A percentile compares a stretch with the other conserved stretches of the same genome.
These are phyloP conservation scores for Percopsis omiscomaycus DNA, from an alignment of 2,797 vertebrate genomes.

Conservation along the genomic window DNA sequence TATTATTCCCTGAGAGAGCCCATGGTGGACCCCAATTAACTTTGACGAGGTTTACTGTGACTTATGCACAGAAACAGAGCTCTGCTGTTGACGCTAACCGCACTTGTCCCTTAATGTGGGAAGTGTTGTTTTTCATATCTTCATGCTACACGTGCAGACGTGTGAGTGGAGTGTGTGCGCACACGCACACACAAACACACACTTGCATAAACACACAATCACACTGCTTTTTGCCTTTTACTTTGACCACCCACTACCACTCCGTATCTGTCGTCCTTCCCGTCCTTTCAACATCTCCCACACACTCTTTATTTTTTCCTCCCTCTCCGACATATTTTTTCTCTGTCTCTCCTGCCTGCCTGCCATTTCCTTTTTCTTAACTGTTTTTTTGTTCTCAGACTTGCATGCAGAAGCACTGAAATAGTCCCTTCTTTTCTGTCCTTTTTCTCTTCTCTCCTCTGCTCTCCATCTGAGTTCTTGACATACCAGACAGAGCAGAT, in stretches of 20 bases:
- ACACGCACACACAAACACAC: slow-evolving; percentile 4
- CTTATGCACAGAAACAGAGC: background rate
- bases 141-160: slow-evolving; percentile 8
- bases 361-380: background rate
- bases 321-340: background rate
- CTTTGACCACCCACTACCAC: background rate
- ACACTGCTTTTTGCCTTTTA: background rate
- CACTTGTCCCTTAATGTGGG: slow-evolving; percentile 10
- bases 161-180: background rate
- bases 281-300: slow-evolving; percentile 13
- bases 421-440: background rate
- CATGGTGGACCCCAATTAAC: slow-evolving; percentile 34
- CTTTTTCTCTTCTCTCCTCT: background rate
- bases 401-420: background rate
- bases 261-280: background rate
- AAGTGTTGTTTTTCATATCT: background rate
- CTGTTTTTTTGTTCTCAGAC: slow-evolving; percentile 5
- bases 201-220: background rate
- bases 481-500: slow-evolving; percentile 79
- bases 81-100: slow-evolving; percentile 3
- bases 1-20: slow-evolving; percentile 48
- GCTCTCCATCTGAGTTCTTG: slow-evolving; percentile 59
- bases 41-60: background rate
- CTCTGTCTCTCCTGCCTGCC: background rate
- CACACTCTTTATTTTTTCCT: background rate